These are phyloP conservation scores for Tor tambroides DNA, from an alignment of 2,113 vertebrate genomes.

Conservation along the genomic window DNA sequence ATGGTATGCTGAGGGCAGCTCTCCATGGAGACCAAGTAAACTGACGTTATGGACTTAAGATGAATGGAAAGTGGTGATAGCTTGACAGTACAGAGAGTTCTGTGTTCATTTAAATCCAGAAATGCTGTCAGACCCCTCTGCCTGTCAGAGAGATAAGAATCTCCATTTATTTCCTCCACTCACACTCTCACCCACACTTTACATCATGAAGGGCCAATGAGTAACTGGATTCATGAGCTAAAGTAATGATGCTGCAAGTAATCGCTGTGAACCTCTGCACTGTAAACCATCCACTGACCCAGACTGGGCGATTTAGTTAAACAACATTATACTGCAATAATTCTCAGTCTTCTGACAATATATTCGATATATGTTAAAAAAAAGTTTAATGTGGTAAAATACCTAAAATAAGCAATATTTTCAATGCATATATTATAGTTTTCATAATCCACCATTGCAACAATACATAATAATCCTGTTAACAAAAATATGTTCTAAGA, in stretches of 20 bases:
- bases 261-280: not conserved
- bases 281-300: not conserved
- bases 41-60: conserved; percentile 55
- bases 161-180: conserved; percentile 19
- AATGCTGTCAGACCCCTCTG: conserved; percentile 20
- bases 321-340: no score
- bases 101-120: conserved; percentile 37
- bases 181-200: not conserved
- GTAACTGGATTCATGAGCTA: not conserved
- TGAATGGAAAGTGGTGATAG: conserved; percentile 33
- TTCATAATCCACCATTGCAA: no score
- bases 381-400: no score
- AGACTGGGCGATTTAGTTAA: no score
- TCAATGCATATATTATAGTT: no score
- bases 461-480: no score
- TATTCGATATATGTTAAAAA: no score
- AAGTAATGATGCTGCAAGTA: conserved; percentile 12
- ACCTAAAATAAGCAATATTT: no score
- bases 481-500: no score
- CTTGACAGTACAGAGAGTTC: conserved; percentile 50
- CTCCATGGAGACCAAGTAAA: conserved; percentile 63
- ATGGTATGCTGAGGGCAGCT: conserved; percentile 65
- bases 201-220: conserved; percentile 16
- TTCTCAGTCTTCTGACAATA: no score
- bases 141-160: conserved; percentile 4